These are phyloP conservation scores for Mus spicilegus DNA, from an alignment of 2,113 vertebrate species.

Conservation along the genomic window DNA sequence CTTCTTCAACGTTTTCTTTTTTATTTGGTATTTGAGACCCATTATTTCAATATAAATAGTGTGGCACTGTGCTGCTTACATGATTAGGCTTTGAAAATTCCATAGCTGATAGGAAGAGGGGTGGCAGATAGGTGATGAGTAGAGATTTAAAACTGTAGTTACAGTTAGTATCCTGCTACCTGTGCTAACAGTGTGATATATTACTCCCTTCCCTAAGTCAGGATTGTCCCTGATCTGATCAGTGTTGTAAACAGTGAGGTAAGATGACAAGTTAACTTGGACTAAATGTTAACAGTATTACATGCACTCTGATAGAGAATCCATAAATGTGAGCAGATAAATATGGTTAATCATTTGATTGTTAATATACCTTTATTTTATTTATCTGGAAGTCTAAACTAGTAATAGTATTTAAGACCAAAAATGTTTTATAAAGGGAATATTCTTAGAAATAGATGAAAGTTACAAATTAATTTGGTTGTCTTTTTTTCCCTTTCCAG, in stretches of 20 bases:
- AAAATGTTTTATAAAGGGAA: conserved; percentile 58
- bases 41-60: conserved; percentile 54
- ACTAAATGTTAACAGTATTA: conserved; percentile 66
- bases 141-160: conserved; percentile 55
- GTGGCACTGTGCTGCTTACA: neutral
- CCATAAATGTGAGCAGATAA: conserved; percentile 66
- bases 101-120: neutral
- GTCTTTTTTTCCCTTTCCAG: conserved; percentile 54
- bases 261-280: conserved; percentile 43
- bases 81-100: conserved; percentile 50
- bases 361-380: conserved; percentile 59
- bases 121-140: conserved; percentile 23
- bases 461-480: conserved; percentile 60
- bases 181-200: conserved; percentile 24
- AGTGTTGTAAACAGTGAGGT: conserved; percentile 56
- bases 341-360: conserved; percentile 61
- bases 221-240: conserved; percentile 6
- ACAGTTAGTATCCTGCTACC: neutral
- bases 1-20: conserved; percentile 45
- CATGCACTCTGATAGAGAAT: conserved; percentile 63
- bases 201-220: conserved; percentile 24
- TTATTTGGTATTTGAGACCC: conserved; percentile 59
- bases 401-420: conserved; percentile 48
- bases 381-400: conserved; percentile 71
- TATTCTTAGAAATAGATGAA: conserved; percentile 69